These are phyloP conservation scores for Amphipyra tragopoginis DNA, from an alignment of 2,888 invertebrate species.

Conservation along the genomic window DNA sequence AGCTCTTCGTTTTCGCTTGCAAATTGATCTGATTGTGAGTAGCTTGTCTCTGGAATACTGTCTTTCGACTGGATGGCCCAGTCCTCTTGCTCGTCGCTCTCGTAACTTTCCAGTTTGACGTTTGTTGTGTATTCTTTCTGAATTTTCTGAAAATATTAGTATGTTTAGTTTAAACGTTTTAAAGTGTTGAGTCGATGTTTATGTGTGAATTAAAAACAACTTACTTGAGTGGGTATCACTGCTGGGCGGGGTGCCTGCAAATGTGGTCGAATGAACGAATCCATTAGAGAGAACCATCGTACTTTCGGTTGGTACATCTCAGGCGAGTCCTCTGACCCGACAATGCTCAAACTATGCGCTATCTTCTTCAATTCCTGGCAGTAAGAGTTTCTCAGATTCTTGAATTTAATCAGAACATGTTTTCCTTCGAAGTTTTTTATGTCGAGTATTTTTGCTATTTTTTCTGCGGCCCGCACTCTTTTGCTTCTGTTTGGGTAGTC, in stretches of 20 bases:
- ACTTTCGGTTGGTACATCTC: conserved; percentile 68
- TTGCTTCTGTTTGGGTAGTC: conserved; percentile 65
- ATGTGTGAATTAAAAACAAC: not conserved
- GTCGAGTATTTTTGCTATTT: conserved; percentile 69
- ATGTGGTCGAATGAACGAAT: conserved; percentile 72
- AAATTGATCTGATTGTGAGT: conserved; percentile 19
- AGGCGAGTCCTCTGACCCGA: conserved; percentile 25
- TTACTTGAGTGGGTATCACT: conserved; percentile 2
- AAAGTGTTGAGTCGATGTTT: not conserved
- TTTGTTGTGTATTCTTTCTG: not conserved
- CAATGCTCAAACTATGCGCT: conserved; percentile 44
- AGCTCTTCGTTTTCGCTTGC: conserved; percentile 34
- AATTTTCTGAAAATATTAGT: conserved; percentile 18
- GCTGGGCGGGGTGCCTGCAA: conserved; percentile 52
- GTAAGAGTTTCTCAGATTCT: conserved; percentile 76
- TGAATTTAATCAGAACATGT: conserved; percentile 77
- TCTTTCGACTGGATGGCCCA: conserved; percentile 25
- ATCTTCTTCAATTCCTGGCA: conserved; percentile 78
- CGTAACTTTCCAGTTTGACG: conserved; percentile 38
- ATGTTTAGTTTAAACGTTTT: not conserved
- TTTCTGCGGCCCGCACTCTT: conserved; percentile 58
- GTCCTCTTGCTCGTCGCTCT: conserved; percentile 29
- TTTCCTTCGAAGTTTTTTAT: conserved; percentile 67
- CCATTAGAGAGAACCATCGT: conserved; percentile 71
- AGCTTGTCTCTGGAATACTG: conserved; percentile 12